A percentile compares a stretch with the other conserved stretches of the same genome.
phyloP scores from a whole-genome alignment of 2,888 invertebrate genomes.

The Anthophora plumipes region DNA sequence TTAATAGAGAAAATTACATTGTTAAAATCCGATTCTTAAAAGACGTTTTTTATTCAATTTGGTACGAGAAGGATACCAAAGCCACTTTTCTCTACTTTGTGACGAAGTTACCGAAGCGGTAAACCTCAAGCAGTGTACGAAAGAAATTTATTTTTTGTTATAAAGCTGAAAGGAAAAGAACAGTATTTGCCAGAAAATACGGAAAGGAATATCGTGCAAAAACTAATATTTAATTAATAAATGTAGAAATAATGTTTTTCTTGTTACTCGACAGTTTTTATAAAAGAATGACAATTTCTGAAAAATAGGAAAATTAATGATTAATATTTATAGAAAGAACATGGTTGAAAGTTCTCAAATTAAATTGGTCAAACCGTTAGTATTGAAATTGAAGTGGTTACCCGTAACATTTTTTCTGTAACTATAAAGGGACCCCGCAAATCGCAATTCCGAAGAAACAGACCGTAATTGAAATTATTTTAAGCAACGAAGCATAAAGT shows the following conservation, averaged over 20 bases:
- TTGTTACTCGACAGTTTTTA: neutral
- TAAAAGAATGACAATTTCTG: neutral
- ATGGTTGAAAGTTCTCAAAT: neutral
- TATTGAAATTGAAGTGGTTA: neutral
- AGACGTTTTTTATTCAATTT: neutral
- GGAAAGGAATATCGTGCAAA: neutral
- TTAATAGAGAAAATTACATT: neutral
- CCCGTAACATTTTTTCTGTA: too few relatives aligned
- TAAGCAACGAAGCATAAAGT: slow-evolving; percentile 1
- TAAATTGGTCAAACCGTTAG: neutral
- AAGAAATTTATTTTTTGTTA: neutral
- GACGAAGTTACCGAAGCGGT: neutral
- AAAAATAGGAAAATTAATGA: neutral
- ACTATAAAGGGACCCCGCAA: neutral
- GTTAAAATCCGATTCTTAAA: neutral
- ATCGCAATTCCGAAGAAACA: slow-evolving; percentile 16
- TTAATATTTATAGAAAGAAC: neutral
- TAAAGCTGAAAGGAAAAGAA: neutral
- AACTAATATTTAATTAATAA: neutral
- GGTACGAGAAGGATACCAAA: neutral
- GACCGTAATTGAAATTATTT: slow-evolving; percentile 17
- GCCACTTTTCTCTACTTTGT: neutral
- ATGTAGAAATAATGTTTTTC: neutral
- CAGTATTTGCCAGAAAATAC: neutral
- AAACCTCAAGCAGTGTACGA: neutral